phyloP scores from a whole-genome alignment of 2,797 vertebrate species.

The Sebastes diploproa region DNA sequence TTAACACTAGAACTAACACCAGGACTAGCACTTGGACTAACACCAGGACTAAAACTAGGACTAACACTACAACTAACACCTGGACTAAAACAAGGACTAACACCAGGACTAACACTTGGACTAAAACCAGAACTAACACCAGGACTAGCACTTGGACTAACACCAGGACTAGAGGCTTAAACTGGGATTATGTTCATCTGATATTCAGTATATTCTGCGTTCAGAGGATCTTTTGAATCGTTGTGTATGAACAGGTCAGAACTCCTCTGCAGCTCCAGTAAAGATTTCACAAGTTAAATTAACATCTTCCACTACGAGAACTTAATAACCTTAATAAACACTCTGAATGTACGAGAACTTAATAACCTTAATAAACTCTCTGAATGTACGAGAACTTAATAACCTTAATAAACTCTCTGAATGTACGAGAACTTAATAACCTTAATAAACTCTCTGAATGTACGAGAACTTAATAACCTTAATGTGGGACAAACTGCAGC shows the following conservation, averaged over 20 bases:
- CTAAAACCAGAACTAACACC: too few species aligned
- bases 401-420: too few species aligned
- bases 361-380: too few species aligned
- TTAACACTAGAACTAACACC: too few species aligned
- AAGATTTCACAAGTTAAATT: not conserved
- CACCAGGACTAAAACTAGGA: too few species aligned
- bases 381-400: not conserved
- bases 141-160: too few species aligned
- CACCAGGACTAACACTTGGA: too few species aligned
- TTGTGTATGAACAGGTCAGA: not conserved
- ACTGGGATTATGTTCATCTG: not conserved
- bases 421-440: not conserved
- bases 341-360: not conserved
- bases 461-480: not conserved
- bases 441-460: not conserved
- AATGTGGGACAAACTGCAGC: not conserved
- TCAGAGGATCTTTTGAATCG: not conserved
- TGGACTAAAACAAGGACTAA: too few species aligned
- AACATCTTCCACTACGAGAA: not conserved
- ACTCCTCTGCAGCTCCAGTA: not conserved
- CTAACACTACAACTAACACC: too few species aligned
- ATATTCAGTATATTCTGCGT: not conserved
- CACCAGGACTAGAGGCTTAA: not conserved
- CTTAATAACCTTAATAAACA: not conserved
- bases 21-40: fast-evolving